Evolutionary conservation across 2,113 vertebrate genomes (phyloP).

Genomic region (Brachirus orientalis): DNA sequence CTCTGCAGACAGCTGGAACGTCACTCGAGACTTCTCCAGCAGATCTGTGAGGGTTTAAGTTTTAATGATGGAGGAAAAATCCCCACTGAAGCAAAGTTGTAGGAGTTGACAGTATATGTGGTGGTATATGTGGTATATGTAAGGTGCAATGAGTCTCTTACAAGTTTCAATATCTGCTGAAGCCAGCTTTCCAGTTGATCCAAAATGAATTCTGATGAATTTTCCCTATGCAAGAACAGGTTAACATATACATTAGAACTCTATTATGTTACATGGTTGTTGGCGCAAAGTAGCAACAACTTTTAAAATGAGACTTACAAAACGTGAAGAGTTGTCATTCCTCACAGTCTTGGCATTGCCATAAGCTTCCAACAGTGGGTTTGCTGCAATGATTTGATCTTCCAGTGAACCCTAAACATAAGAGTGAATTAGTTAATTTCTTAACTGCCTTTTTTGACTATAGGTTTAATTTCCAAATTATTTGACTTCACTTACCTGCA

Average conservation of each 20-base stretch:
- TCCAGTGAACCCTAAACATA: constrained; percentile 85
- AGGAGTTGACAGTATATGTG: background rate
- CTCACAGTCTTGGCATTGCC: constrained; percentile 86
- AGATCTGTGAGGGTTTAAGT: constrained; percentile 54
- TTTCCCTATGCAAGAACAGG: constrained; percentile 79
- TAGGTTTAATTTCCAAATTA: no score
- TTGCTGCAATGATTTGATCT: constrained; percentile 87
- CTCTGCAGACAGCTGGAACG: constrained; percentile 82
- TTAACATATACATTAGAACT: no score
- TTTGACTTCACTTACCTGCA: constrained; percentile 77
- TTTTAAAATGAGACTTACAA: no score
- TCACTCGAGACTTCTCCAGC: constrained; percentile 78
- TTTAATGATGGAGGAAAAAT: no score
- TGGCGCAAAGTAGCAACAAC: no score
- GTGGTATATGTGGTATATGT: background rate
- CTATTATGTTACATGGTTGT: no score
- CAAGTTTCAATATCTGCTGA: constrained; percentile 98
- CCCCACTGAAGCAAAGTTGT: no score
- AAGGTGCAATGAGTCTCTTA: constrained; percentile 67
- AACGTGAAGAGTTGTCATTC: constrained; percentile 87
- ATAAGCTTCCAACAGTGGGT: constrained; percentile 85
- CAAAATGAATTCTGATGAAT: constrained; percentile 95
- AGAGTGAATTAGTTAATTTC: background rate
- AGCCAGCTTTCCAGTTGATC: constrained; percentile 90
- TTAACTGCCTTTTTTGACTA: no score